Evolutionary conservation across 2,797 vertebrate species (phyloP), one percentile per base, ranked within the genome.

Genomic region (Benthosema pterotum): DNA sequence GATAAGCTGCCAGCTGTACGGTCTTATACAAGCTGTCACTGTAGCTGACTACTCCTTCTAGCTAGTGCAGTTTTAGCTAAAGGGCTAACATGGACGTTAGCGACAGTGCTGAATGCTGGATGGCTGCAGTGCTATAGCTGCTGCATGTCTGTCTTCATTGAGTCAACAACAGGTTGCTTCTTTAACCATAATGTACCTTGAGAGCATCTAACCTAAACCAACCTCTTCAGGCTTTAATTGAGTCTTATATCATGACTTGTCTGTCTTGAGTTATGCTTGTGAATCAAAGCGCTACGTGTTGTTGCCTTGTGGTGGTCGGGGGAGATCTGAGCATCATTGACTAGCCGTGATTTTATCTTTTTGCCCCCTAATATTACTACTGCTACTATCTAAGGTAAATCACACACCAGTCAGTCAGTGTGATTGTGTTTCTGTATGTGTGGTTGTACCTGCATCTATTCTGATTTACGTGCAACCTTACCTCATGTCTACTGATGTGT

Each of bases 31-130:
- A 1, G 25, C 48, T 75, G 69, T 56, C 69, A 66, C n/a, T n/a
- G 42, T 71, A 58, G 3, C 2, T 25, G 3, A 25, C 22, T 53
- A 13, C 49, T 51, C 50, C 42, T 5, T 57, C 46, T 58, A 46
- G 56, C 61, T 47, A 43, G 7, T 18, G n/a, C n/a, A 43, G 63
- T 13, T n/a, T 67, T 68, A 77, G 76, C 82, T 62, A 12, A 62
- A 68, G 45, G 51, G 69, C 71, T 85, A 84, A 57, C 47, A 47
- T 55, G 67, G 76, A 65, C 77, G 25, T 57, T 18, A 43, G 8
- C 17, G 79, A 69, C 64, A 68, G 73, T 7, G 8, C 52, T 63
- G 43, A 53, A 6, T 7, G 28, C 28, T 32, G 28, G 32, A 9
- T 38, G 32, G 6, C 5, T 38, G 32, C 32, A n/a, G n/a, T n/a